Percentiles rank a stretch among this genome's conserved stretches.
Conservation (phyloP, 2,113 vertebrate species). For the Ceratotherium simum region DNA sequence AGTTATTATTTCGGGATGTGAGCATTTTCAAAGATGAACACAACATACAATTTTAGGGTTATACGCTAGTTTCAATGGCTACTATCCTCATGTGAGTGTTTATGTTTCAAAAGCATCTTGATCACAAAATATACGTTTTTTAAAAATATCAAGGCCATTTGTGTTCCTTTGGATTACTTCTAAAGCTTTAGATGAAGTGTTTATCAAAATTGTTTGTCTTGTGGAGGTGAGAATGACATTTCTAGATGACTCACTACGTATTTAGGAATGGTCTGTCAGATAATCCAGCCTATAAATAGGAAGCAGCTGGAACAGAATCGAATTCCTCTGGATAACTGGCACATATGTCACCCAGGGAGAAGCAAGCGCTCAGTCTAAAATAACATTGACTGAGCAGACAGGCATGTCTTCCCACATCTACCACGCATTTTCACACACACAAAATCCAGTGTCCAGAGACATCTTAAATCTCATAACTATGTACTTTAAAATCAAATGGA, state of each 20-base stretch:
- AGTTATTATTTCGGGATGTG: background rate
- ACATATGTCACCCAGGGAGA: slow-evolving; percentile 43
- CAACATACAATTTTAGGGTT: slow-evolving; percentile 3
- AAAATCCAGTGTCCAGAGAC: background rate
- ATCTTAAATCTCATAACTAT: slow-evolving; percentile 41
- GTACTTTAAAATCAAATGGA: slow-evolving; percentile 31
- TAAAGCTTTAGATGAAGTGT: slow-evolving; percentile 27
- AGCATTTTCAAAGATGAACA: slow-evolving; percentile 51
- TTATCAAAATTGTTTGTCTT: slow-evolving; percentile 76
- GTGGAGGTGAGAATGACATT: slow-evolving; percentile 52
- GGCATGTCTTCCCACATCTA: background rate
- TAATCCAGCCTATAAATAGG: slow-evolving; percentile 58
- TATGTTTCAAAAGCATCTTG: slow-evolving; percentile 56
- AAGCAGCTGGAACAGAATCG: slow-evolving; percentile 63
- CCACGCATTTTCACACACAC: background rate
- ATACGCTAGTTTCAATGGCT: slow-evolving; percentile 14
- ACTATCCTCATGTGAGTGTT: background rate
- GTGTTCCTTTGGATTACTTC: slow-evolving; percentile 3
- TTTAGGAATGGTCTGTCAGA: slow-evolving; percentile 49
- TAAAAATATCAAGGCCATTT: background rate
- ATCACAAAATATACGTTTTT: slow-evolving; percentile 56
- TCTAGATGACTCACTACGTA: slow-evolving; percentile 58
- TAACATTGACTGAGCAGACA: slow-evolving; percentile 52
- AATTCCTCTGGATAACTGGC: slow-evolving; percentile 68
- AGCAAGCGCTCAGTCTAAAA: slow-evolving; percentile 36